A percentile compares a stretch with the other conserved stretches of the same genome.
These are phyloP conservation scores for Leptodirus hochenwartii DNA, from an alignment of 2,888 invertebrate genomes.

Conservation along the genomic window DNA sequence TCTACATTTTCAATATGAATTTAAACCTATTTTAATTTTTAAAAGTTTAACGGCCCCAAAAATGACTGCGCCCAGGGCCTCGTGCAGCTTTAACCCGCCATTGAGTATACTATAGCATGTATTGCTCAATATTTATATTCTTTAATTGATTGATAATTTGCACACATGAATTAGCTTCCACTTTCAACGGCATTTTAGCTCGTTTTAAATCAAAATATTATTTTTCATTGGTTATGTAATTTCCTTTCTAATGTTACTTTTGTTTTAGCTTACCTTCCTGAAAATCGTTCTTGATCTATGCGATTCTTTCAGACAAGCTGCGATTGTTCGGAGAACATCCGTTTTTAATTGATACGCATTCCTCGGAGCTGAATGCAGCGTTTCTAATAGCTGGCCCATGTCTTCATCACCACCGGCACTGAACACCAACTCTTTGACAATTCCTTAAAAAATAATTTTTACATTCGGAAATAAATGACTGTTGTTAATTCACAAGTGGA, in stretches of 20 bases:
- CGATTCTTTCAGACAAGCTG: conserved; percentile 83
- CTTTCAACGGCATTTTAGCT: too few species aligned
- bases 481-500: not conserved
- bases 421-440: conserved; percentile 74
- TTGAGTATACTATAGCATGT: too few species aligned
- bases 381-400: conserved; percentile 78
- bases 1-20: too few species aligned
- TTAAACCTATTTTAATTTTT: too few species aligned
- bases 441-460: conserved; percentile 31
- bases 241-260: conserved; percentile 2
- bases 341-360: conserved; percentile 69
- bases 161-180: too few species aligned
- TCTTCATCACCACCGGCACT: conserved; percentile 92
- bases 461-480: not conserved
- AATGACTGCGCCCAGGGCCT: too few species aligned
- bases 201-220: too few species aligned
- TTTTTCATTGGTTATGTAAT: too few species aligned
- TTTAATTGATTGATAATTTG: too few species aligned
- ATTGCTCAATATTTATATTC: too few species aligned
- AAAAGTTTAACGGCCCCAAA: too few species aligned
- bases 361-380: conserved; percentile 79
- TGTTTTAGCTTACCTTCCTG: conserved; percentile 62
- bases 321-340: conserved; percentile 74
- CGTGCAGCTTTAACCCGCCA: too few species aligned
- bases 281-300: conserved; percentile 94